Conservation (phyloP, 2,888 invertebrate genomes). For the Oxytorus armatus region DNA sequence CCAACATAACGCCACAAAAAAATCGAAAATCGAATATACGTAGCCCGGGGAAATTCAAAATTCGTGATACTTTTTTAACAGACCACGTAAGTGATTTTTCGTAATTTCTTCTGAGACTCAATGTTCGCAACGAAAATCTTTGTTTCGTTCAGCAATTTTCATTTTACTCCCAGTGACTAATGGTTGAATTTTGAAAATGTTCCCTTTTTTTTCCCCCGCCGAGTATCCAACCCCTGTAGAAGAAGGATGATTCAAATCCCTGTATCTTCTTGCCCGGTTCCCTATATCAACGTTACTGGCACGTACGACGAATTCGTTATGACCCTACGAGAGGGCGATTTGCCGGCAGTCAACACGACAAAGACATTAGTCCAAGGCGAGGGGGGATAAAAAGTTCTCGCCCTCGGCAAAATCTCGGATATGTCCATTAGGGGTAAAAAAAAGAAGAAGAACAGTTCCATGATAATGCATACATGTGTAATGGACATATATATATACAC, state of each 20-base stretch:
- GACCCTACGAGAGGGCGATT: conserved; percentile 79
- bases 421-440: conserved; percentile 58
- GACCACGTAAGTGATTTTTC: too few relatives aligned
- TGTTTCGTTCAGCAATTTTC: too few relatives aligned
- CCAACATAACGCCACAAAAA: too few relatives aligned
- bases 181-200: too few relatives aligned
- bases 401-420: conserved; percentile 48
- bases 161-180: too few relatives aligned
- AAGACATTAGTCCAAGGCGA: conserved; percentile 80
- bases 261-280: conserved; percentile 3
- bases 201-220: neutral
- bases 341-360: conserved; percentile 83
- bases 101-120: too few relatives aligned
- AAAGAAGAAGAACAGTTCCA: conserved; percentile 34
- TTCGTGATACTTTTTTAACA: too few relatives aligned
- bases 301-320: conserved; percentile 31
- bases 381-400: conserved; percentile 46
- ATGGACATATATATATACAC: neutral
- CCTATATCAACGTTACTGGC: conserved; percentile 17
- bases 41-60: too few relatives aligned
- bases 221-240: conserved; percentile 7
- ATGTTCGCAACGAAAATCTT: neutral
- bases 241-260: conserved; percentile 42
- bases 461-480: conserved; percentile 26
- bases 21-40: too few relatives aligned